These are phyloP conservation scores for Tachina fera DNA, from an alignment of 2,888 invertebrate genomes.

Conservation along the genomic window DNA sequence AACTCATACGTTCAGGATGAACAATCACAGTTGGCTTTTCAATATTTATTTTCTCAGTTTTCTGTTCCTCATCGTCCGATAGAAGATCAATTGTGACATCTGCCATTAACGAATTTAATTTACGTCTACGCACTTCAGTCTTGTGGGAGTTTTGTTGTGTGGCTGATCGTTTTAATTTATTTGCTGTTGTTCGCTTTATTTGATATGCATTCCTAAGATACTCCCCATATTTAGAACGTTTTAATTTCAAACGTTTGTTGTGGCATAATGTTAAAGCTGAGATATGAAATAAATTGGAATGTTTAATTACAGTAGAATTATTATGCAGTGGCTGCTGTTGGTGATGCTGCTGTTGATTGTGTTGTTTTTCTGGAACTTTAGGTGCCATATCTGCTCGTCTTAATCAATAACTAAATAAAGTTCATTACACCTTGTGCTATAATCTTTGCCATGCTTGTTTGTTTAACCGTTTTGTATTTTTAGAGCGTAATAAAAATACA, in stretches of 20 bases:
- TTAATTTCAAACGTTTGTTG: conserved; percentile 79
- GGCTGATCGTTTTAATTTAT: conserved; percentile 71
- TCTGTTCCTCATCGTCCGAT: conserved; percentile 77
- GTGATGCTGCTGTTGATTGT: conserved; percentile 32
- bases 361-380: conserved; percentile 56
- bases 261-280: conserved; percentile 76
- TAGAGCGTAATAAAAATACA: background rate
- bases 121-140: conserved; percentile 71
- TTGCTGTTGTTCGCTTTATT: conserved; percentile 63
- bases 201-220: conserved; percentile 67
- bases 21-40: conserved; percentile 41
- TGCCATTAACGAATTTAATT: conserved; percentile 74
- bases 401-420: conserved; percentile 6
- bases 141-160: conserved; percentile 58
- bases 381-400: conserved; percentile 44
- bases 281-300: conserved; percentile 81
- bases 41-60: background rate
- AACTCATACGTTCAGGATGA: conserved; percentile 52
- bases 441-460: conserved; percentile 5
- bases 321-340: conserved; percentile 29
- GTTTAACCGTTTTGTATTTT: background rate
- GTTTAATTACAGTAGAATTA: conserved; percentile 71
- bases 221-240: conserved; percentile 73
- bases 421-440: conserved; percentile 13
- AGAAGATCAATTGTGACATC: conserved; percentile 79